Conservation (phyloP, 2,797 vertebrate genomes). For the Liparis tanakae region DNA sequence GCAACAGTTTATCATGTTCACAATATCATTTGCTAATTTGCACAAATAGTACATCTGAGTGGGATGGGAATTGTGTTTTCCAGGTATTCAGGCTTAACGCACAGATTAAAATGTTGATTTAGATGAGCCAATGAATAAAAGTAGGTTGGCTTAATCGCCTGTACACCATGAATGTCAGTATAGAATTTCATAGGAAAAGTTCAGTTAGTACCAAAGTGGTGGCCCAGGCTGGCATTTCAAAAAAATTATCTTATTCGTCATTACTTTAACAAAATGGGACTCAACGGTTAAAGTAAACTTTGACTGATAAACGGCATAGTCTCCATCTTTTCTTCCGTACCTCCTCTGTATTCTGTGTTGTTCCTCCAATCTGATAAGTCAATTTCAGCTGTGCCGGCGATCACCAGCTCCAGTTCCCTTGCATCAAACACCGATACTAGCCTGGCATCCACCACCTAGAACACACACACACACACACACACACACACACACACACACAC, state of each 20-base stretch:
- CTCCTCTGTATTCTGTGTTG: conserved; percentile 97
- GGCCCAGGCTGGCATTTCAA: neutral
- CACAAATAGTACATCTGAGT: no score
- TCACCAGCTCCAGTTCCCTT: conserved; percentile 94
- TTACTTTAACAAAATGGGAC: neutral
- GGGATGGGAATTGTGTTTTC: no score
- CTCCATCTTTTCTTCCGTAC: conserved; percentile 62
- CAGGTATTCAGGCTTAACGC: no score
- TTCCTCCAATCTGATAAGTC: conserved; percentile 95
- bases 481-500: neutral
- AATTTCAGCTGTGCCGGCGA: conserved; percentile 96
- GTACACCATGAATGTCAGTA: neutral
- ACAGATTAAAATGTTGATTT: no score
- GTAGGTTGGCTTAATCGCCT: neutral
- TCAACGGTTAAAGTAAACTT: neutral
- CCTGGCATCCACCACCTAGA: conserved; percentile 94
- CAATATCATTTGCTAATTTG: no score
- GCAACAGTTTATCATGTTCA: no score
- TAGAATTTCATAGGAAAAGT: neutral
- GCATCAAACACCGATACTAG: conserved; percentile 96
- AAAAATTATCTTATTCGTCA: neutral
- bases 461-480: neutral
- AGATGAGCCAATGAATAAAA: no score
- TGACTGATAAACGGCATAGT: neutral
- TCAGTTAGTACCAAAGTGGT: neutral